A percentile compares a stretch with the other conserved stretches of the same genome.
phyloP scores from a whole-genome alignment of 2,797 vertebrate species.

The Chelonia mydas region DNA sequence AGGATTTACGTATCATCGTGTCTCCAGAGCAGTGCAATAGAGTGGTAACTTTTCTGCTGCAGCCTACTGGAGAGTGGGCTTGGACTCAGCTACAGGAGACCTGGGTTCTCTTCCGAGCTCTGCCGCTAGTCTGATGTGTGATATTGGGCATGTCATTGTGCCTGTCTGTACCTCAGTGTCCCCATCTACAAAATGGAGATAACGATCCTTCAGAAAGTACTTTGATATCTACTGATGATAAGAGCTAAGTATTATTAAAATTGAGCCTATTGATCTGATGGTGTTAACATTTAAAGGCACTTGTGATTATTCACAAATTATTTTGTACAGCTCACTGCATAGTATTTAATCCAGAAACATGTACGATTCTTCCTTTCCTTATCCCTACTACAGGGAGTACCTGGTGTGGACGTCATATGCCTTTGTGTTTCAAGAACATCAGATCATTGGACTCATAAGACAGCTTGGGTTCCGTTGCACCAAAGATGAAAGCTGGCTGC shows the following conservation, averaged over 20 bases:
- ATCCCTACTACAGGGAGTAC: background rate
- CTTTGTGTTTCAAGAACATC: conserved; percentile 3
- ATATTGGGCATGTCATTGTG: background rate
- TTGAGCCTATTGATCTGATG: background rate
- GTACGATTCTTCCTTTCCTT: background rate
- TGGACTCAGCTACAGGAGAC: background rate
- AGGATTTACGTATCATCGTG: background rate
- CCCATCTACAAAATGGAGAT: background rate
- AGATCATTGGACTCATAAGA: background rate
- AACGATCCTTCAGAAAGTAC: conserved; percentile 18
- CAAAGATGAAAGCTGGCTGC: background rate
- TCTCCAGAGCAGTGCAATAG: background rate
- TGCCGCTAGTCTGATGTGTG: background rate
- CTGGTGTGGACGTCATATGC: fast-evolving
- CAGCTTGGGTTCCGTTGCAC: background rate
- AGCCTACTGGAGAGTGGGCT: background rate
- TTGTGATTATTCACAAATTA: background rate
- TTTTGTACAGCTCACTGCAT: too few species aligned
- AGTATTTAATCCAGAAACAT: background rate
- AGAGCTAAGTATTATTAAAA: background rate
- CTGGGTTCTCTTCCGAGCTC: background rate
- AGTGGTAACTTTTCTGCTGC: background rate
- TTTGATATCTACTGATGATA: background rate
- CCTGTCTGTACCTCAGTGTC: background rate
- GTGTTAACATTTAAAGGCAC: background rate